Evolutionary conservation across 1,140 invertebrate genomes (phyloP), one percentile per base, ranked within the genome.

Genomic region (Zaprionus inermis): DNA sequence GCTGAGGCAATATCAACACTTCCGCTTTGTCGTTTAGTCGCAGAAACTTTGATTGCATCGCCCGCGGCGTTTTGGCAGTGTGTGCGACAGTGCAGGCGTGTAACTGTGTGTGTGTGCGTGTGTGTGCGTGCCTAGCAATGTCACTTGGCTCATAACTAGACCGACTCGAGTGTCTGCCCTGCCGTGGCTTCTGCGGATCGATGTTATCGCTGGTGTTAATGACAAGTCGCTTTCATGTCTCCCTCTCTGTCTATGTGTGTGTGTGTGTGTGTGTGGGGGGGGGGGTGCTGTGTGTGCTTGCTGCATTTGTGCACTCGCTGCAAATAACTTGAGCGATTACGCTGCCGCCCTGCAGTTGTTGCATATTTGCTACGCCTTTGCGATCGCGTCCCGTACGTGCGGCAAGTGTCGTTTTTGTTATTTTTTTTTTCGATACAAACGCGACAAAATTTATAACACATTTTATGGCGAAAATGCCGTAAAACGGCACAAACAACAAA

Each of bases 1-100:
- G 82, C 83, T 68, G 76, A 61, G 72, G 72, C 66, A 82, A 82
- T 86, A 86, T 88, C 83, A 88, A 88, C 83, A 83, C 83, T 83
- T 86, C 83, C 82, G 72, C 69, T 79, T 66, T 49, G 46, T 66
- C 41, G 63, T 65, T 67, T 49, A 70, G 41, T 63, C 57, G 44
- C 28, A 72, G 56, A 28, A 72, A 71, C 68, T 76, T 83, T 74
- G 83, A 88, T 83, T 86, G 84, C 83, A 82, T 44, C 63, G 66
- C 79, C 72, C 51, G 51, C 20, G 68, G 82, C 70, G 52, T 65
- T 80, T 61, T 61, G 61, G 72, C 64, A 76, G 55, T 69, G 56
- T 59, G 38, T 32, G 20, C n/a, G n/a, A 44, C 6, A 44, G 6
- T 44, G 38, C n/a, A 44, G 38, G n/a, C n/a, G 1, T 36, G 12